Evolutionary conservation across 2,797 vertebrate species (phyloP).

Genomic region (Rhinoraja longicauda): DNA sequence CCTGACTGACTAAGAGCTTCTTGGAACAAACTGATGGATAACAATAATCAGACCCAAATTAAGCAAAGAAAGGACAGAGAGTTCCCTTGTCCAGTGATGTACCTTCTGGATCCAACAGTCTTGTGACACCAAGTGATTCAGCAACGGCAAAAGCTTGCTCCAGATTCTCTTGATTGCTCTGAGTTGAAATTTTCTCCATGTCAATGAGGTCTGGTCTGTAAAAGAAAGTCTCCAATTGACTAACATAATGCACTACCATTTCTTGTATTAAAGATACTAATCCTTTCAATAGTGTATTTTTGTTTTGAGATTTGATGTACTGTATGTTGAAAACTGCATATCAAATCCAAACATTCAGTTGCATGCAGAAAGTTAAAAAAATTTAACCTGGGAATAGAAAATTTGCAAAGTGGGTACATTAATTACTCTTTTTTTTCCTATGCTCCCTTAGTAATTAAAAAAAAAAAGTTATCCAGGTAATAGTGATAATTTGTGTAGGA

Average conservation of each 20-base stretch:
- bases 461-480: not conserved
- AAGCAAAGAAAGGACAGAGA: not conserved
- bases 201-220: conserved; percentile 91
- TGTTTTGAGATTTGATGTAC: not conserved
- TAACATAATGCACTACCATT: not conserved
- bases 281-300: not conserved
- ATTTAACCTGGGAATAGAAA: not conserved
- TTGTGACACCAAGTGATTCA: conserved; percentile 85
- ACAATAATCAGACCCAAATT: not conserved
- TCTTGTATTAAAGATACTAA: not conserved
- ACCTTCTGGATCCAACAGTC: conserved; percentile 95
- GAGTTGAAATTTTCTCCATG: conserved; percentile 83
- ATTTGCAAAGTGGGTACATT: not conserved
- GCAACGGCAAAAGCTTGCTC: conserved; percentile 97
- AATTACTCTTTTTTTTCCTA: not conserved
- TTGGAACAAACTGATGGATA: not conserved
- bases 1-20: too few relatives aligned
- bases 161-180: conserved; percentile 89
- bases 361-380: not conserved
- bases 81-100: not conserved
- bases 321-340: not conserved
- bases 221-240: conserved; percentile 35
- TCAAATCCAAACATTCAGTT: not conserved
- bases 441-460: not conserved
- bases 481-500: not conserved